Evolutionary conservation across 37 sponge, comb jelly and placozoan genomes (phyloP), one percentile per base, ranked within the genome.

Genomic region (Aplysina aerophoba): DNA sequence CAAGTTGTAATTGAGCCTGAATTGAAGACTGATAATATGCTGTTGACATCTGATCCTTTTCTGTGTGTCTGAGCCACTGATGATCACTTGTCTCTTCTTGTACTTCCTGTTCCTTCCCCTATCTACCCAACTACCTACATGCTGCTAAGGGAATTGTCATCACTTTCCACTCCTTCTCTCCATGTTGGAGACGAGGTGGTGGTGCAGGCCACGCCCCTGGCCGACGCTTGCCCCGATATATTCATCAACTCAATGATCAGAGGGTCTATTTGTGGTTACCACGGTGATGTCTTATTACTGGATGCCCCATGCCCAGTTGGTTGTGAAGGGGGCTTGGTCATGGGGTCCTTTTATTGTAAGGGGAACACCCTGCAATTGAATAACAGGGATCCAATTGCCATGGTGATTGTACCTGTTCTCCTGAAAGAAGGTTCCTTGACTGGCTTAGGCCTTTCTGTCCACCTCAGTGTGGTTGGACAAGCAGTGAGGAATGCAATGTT

Each of bases 281-380:
- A 69, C 30, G 71, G 71, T 34, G 71, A n/a, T n/a, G 2, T 69
- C 17, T 27, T 69, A 6, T 0, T 69, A 11, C 17, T 69, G 27
- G 71, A 69, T 69, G 71, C 71, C 2, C 71, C 71, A 17, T 69
- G 71, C 34, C 71, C 71, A 31, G 33, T 69, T 30, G 71, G 71
- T 30, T 69, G 71, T 69, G 71, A 69, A 69, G 71, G 71, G 30
- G 71, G 71, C 34, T 30, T 30, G 31, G 71, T 69, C 27, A 31
- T 69, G 71, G 1, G 17, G 2, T n/a, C 6, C 35, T 12, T 16
- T 34, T 5, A 16, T 1, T n/a, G 71, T 16, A 27, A 16, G 4
- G 34, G 17, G 31, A 30, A 69, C 11, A 69, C 28, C 17, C 50
- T 44, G 8, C 50, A 44, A 44, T 44, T 8, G 8, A 44, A 44